Evolutionary conservation across 1,140 invertebrate species (phyloP).

Genomic region (Brachionus rotundiformis): DNA sequence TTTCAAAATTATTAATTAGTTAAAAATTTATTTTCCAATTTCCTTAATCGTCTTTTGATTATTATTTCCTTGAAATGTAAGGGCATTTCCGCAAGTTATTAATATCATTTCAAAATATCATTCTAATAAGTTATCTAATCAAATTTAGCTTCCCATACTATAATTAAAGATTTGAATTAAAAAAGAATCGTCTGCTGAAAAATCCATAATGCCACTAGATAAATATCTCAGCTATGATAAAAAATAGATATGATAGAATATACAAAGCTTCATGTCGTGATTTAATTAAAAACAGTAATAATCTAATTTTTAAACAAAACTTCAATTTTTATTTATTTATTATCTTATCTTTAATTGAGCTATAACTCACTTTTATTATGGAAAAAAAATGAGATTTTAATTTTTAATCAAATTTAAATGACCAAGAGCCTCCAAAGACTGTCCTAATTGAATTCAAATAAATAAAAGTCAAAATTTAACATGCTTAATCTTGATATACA

Average conservation of each 20-base stretch:
- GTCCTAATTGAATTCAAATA: too few species aligned
- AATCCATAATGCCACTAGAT: not conserved
- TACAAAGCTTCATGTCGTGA: not conserved
- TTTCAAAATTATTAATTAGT: not conserved
- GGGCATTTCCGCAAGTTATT: not conserved
- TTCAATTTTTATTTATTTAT: not conserved
- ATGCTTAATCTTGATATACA: too few species aligned
- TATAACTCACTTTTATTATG: too few species aligned
- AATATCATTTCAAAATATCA: not conserved
- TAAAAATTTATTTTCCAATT: not conserved
- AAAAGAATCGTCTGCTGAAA: too few species aligned
- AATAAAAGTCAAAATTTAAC: too few species aligned
- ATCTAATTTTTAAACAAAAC: not conserved
- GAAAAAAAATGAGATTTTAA: too few species aligned
- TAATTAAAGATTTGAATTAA: too few species aligned
- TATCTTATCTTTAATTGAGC: too few species aligned
- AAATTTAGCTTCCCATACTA: too few species aligned
- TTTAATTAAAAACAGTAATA: slow-evolving; percentile 6
- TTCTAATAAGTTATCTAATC: not conserved
- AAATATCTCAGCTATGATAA: not conserved
- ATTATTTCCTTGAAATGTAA: slow-evolving; percentile 1
- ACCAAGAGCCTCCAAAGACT: too few species aligned
- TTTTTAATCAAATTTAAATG: too few species aligned
- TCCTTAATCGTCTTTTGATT: slow-evolving; percentile 8
- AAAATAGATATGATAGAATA: not conserved